Base-by-base conservation (phyloP, 1,140 invertebrate species). In the Drosophila repleta region DNA sequence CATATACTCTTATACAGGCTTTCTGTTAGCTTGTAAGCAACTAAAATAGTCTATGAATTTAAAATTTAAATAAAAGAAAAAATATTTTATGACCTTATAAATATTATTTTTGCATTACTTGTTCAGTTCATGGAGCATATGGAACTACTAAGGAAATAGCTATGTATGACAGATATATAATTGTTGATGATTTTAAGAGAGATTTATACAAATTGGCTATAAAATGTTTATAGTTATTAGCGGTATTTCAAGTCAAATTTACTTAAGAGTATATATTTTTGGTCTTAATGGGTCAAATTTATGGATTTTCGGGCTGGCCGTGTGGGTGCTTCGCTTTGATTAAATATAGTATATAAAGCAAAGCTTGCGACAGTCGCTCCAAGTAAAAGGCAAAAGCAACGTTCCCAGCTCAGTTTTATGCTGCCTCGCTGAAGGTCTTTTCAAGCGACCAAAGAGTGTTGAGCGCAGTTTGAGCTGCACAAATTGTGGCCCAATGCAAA, bases 321-420 rank as follows among this genome's bases (percentile, higher is more conserved):
- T 39, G 79, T 70, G 66, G 71, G 79, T 49, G 79, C 52, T 37
- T 46, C 18, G 58, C 46, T 46, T 84, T 69, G 62, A 70, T 29
- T n/a, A n/a, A n/a, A 5, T 72, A 8, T 56, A 65, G 11, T 11
- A 84, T 64, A 60, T 68, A 73, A 76, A 48, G 67, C 63, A 80
- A 57, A 58, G 58, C 48, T 80, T 84, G 60, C 68, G 76, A 84
- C 74, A 84, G 53, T 29, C 39, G 37, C 45, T 32, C 39, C 57
- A 64, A 63, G 35, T 43, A 55, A 77, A 39, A 60, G 55, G 56
- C 26, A 32, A 46, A 26, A 20, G 43, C 29, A 57, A 21, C 21
- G 21, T 43, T 62, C n/a, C 20, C 20, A 51, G 11, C 8, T 13
- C 20, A 37, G 4, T 13, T 10, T 4, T 10, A 35, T 43, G 39